Base-by-base conservation (phyloP, 2,113 vertebrate species). In the Excalfactoria chinensis region DNA sequence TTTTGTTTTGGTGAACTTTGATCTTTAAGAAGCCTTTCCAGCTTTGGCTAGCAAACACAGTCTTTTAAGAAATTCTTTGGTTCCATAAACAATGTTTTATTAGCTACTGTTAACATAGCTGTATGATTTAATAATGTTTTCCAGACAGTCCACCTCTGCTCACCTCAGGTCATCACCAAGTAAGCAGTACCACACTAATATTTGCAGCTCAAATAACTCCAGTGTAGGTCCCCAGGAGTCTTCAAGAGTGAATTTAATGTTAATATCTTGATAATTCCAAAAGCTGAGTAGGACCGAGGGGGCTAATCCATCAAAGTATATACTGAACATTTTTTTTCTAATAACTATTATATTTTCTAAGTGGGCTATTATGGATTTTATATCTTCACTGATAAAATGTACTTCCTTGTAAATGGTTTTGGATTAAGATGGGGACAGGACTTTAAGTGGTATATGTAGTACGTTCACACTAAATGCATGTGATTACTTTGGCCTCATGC, bases 321-420 rank as follows among this genome's bases (percentile, higher is more conserved):
- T 3, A 81, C 34, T 25, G 32, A 84, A 48, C 13, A 3, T 66
- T 90, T 89, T 53, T 53, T 53, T 92, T 78, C 55, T 76, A 72
- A 46, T 32, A 82, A 37, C 35, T 69, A 5, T 44, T 73, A 7
- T n/a, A 41, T 43, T 81, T 91, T 95, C 25, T 75, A 58, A 93
- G 48, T 78, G 21, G 30, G 6, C 28, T 74, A 32, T 90, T 84
- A 90, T 18, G 21, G n/a, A 78, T 92, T 88, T 88, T 86, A 81
- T 23, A 81, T 30, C 35, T 69, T 84, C 13, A 2, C 18, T 81
- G 76, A 64, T 84, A 86, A 64, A 49, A 86, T 86, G 89, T 94
- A 78, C 85, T 86, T 95, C 88, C 48, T 81, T 21, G 1, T 93
- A 91, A 93, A 81, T 68, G 62, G 8, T 71, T 94, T 75, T 77